These are phyloP conservation scores for Amblyjoppa proteus DNA, from an alignment of 2,888 invertebrate genomes.

Conservation along the genomic window DNA sequence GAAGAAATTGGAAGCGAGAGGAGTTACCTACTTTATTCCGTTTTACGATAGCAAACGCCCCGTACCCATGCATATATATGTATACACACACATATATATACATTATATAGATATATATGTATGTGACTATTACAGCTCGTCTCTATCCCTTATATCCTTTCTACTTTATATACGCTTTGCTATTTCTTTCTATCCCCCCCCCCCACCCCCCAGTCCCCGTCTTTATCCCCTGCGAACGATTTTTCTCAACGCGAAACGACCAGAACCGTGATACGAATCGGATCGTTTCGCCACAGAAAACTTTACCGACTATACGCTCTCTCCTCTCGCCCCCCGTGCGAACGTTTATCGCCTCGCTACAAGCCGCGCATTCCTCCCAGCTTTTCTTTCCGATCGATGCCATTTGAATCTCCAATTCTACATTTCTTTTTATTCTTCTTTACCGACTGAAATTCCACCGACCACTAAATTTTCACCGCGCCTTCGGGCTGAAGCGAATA, in stretches of 20 bases:
- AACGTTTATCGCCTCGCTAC: constrained; percentile 42
- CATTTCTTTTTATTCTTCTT: not conserved
- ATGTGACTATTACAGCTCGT: constrained; percentile 39
- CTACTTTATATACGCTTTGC: constrained; percentile 45
- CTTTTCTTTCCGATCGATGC: constrained; percentile 7
- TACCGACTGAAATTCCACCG: not conserved
- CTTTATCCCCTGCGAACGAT: constrained; percentile 57
- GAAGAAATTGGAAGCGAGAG: constrained; percentile 59
- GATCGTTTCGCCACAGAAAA: constrained; percentile 57
- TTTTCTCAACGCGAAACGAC: constrained; percentile 57
- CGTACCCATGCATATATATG: constrained; percentile 18
- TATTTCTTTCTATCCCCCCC: constrained; percentile 34
- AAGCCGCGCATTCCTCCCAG: not conserved
- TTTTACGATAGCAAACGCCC: constrained; percentile 62
- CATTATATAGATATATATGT: constrained; percentile 12
- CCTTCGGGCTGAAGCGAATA: not conserved
- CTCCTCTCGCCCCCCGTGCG: constrained; percentile 12
- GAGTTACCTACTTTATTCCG: constrained; percentile 64
- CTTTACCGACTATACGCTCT: constrained; percentile 44
- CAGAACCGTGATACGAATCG: constrained; percentile 55
- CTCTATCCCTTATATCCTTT: constrained; percentile 38
- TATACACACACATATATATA: constrained; percentile 11
- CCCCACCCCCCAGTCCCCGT: constrained; percentile 17
- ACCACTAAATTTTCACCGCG: not conserved
- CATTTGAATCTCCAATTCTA: not conserved